Percentiles rank a stretch among this genome's conserved stretches.
phyloP scores from a whole-genome alignment of 2,888 invertebrate genomes.

The Drosophila rubida region DNA sequence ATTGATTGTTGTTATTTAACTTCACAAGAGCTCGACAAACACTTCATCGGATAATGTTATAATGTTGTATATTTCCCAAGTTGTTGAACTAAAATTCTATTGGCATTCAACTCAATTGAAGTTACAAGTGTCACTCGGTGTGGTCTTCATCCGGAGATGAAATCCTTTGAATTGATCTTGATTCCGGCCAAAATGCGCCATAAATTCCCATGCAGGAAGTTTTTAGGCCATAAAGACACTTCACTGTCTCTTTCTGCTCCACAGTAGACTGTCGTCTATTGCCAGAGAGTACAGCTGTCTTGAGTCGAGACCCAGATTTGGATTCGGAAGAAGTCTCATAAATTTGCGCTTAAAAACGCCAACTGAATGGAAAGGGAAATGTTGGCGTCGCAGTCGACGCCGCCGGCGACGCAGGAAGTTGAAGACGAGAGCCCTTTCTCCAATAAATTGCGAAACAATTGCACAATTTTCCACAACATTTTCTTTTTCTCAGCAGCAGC shows the following conservation, averaged over 20 bases:
- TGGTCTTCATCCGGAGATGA: slow-evolving; percentile 27
- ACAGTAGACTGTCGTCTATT: too few relatives aligned
- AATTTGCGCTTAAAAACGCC: slow-evolving; percentile 49
- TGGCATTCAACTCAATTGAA: background rate
- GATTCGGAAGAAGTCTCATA: slow-evolving; percentile 45
- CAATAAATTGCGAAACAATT: slow-evolving; percentile 80
- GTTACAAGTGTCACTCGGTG: slow-evolving; percentile 18
- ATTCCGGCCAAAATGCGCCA: slow-evolving; percentile 3
- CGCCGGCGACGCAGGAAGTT: slow-evolving; percentile 35
- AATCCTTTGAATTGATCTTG: slow-evolving; percentile 6
- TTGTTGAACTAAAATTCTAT: background rate
- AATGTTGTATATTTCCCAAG: background rate
- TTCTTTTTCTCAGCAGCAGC: slow-evolving; percentile 37
- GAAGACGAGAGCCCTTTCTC: slow-evolving; percentile 56
- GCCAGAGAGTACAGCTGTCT: slow-evolving; percentile 53
- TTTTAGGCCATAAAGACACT: background rate
- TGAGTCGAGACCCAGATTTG: slow-evolving; percentile 13
- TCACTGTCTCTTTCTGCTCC: background rate
- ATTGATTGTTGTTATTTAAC: too few relatives aligned
- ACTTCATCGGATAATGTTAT: background rate
- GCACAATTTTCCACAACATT: slow-evolving; percentile 77
- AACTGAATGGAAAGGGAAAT: slow-evolving; percentile 8
- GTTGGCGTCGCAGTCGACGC: slow-evolving; percentile 17
- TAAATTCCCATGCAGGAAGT: slow-evolving; percentile 1
- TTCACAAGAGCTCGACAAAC: slow-evolving; percentile 8